Evolutionary conservation across 2,888 invertebrate species (phyloP).

Genomic region (Pyrocoelia pectoralis): DNA sequence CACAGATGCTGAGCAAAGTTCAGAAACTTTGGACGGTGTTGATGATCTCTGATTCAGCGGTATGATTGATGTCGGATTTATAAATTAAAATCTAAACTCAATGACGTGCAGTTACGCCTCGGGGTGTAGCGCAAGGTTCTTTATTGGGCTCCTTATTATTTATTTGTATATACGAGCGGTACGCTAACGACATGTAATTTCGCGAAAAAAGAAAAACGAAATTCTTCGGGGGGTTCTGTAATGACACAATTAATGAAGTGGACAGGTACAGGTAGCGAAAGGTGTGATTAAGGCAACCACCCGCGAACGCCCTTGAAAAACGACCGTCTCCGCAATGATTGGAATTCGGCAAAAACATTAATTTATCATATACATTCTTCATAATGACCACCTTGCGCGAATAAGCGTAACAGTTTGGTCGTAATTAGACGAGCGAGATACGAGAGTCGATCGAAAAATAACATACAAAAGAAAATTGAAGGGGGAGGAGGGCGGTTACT

Average conservation of each 20-base stretch:
- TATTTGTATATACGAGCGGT: not conserved
- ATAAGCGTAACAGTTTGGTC: too few relatives aligned
- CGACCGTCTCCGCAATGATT: slow-evolving; percentile 49
- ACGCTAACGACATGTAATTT: not conserved
- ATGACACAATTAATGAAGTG: slow-evolving; percentile 48
- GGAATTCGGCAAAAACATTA: slow-evolving; percentile 54
- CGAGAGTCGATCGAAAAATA: slow-evolving; percentile 1
- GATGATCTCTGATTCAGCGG: slow-evolving; percentile 12
- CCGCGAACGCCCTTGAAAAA: slow-evolving; percentile 56
- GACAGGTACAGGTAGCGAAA: slow-evolving; percentile 52
- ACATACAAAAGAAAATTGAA: not conserved
- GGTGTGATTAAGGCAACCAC: slow-evolving; percentile 57
- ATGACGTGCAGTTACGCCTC: not conserved
- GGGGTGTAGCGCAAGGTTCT: slow-evolving; percentile 1
- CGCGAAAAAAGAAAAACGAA: slow-evolving; percentile 16
- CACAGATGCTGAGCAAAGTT: slow-evolving; percentile 20
- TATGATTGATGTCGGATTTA: slow-evolving; percentile 1
- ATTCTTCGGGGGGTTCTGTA: slow-evolving; percentile 26
- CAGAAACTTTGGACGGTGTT: slow-evolving; percentile 11
- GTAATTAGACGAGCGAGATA: not conserved
- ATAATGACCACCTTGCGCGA: slow-evolving; percentile 10
- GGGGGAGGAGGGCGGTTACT: too few relatives aligned
- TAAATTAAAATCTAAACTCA: slow-evolving; percentile 1
- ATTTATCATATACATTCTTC: slow-evolving; percentile 34
- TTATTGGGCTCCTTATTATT: not conserved